Base-by-base conservation (phyloP, 2,113 vertebrate genomes). In the Heterotilapia buettikoferi region DNA sequence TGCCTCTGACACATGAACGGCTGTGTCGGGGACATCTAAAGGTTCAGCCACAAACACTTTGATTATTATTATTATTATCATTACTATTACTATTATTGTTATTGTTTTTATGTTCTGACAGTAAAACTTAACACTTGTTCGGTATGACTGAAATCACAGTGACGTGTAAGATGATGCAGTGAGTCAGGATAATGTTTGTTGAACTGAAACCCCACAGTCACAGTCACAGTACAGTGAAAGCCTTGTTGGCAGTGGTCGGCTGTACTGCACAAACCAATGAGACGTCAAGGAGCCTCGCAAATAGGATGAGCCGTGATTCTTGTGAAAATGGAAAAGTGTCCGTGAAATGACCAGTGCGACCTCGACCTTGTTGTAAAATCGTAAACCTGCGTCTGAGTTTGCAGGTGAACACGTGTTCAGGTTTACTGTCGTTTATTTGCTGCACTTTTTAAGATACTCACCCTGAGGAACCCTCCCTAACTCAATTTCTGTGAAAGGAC, bases 391-490 rank as follows among this genome's bases (percentile, higher is more conserved):
- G 2, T 73, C n/a, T 45, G 38, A 24, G 66, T 71, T 73, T 73
- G 73, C 45, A n/a, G 73, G 29, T 52, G 73, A 13, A 31, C 24
- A 78, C 3, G 18, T 78, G 73, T 78, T 78, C 73, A 52, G 45
- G 18, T 78, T 52, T 78, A 78, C 73, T 78, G 73, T n/a, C 26
- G 2, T 33, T 78, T 78, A 52, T 19, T 33, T 33, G 73, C 71
- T 76, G 71, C 40, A 47, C 43, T 57, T 24, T 18, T 71, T 3
- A 33, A 71, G 9, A 24, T 59, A 88, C 96, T 98, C 96, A 98
- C 98, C 97, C 92, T 97, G 97, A 94, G 97, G 97, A 94, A 97
- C 97, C 91, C 95, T 92, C 90, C 97, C 97, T 95, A 98, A 95
- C 84, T 96, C 97, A 92, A 98, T 94, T 88, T 98, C 98, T 98